These are phyloP conservation scores for Argyrosomus regius DNA, from an alignment of 2,797 vertebrate genomes.

Conservation along the genomic window DNA sequence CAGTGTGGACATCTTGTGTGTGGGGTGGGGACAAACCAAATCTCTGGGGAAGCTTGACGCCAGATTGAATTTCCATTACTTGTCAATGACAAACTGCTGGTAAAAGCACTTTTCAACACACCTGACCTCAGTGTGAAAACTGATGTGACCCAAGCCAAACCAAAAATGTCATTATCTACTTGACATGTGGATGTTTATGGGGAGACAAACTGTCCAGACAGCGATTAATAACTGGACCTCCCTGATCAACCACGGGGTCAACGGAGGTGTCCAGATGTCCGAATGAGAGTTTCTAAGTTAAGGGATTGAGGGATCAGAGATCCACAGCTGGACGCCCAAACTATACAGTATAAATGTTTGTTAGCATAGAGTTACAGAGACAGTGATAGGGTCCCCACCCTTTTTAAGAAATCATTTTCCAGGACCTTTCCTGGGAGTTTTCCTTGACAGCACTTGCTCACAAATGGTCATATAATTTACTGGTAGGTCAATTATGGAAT, in stretches of 20 bases:
- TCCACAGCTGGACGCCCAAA: slow-evolving; percentile 9
- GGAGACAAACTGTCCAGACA: background rate
- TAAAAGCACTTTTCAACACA: slow-evolving; percentile 4
- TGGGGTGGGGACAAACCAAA: background rate
- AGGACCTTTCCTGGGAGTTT: too few species aligned
- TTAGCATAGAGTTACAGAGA: too few species aligned
- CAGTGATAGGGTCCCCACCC: too few species aligned
- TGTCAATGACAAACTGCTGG: slow-evolving; percentile 1
- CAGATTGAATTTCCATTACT: slow-evolving; percentile 6
- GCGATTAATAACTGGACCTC: background rate
- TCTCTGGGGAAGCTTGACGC: background rate
- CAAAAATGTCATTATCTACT: slow-evolving; percentile 1
- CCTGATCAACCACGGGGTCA: background rate
- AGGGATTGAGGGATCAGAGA: background rate
- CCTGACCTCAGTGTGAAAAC: background rate
- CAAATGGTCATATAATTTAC: too few species aligned
- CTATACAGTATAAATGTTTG: background rate
- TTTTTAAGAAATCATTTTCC: too few species aligned
- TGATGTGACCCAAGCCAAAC: background rate
- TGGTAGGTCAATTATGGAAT: too few species aligned
- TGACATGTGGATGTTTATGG: background rate
- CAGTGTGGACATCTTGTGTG: background rate
- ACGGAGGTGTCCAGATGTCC: slow-evolving; percentile 4
- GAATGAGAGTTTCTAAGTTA: slow-evolving; percentile 12
- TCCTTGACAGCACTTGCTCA: too few species aligned